Conservation (phyloP, 2,888 invertebrate genomes). For the Branchellion lobata region DNA sequence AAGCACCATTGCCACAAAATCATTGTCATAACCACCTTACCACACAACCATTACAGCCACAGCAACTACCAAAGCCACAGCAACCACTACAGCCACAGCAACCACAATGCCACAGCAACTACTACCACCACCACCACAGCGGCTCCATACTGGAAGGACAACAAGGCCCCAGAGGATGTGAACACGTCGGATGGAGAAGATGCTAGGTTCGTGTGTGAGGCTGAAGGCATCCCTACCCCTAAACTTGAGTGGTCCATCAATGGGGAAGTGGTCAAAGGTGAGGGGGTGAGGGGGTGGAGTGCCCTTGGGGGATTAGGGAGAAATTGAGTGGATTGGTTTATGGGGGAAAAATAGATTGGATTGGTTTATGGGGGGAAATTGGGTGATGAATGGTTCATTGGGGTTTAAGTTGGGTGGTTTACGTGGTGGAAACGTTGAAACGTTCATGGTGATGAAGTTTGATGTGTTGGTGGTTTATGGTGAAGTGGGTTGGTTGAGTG, state of each 20-base stretch:
- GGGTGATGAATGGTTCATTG: too few relatives aligned
- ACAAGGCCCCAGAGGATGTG: slow-evolving; percentile 76
- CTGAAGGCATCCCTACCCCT: slow-evolving; percentile 85
- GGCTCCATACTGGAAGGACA: slow-evolving; percentile 71
- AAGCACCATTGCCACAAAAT: not conserved
- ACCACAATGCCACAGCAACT: not conserved
- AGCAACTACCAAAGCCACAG: too few relatives aligned
- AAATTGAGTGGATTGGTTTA: not conserved
- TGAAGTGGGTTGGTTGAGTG: too few relatives aligned
- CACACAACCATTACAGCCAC: not conserved
- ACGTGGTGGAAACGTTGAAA: too few relatives aligned
- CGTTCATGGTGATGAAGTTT: too few relatives aligned
- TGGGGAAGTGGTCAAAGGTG: slow-evolving; percentile 71
- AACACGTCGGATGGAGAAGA: slow-evolving; percentile 88
- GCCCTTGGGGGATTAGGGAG: not conserved
- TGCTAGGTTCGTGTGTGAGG: slow-evolving; percentile 81
- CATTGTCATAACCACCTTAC: not conserved
- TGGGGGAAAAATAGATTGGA: not conserved
- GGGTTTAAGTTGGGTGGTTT: too few relatives aligned
- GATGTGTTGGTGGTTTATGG: too few relatives aligned
- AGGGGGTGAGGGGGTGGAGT: not conserved
- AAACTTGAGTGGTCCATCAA: slow-evolving; percentile 90
- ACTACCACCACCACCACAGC: slow-evolving; percentile 60
- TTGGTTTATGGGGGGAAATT: too few relatives aligned
- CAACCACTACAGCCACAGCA: not conserved